phyloP scores from a whole-genome alignment of 1,140 invertebrate species.

The Microplitis mediator region DNA sequence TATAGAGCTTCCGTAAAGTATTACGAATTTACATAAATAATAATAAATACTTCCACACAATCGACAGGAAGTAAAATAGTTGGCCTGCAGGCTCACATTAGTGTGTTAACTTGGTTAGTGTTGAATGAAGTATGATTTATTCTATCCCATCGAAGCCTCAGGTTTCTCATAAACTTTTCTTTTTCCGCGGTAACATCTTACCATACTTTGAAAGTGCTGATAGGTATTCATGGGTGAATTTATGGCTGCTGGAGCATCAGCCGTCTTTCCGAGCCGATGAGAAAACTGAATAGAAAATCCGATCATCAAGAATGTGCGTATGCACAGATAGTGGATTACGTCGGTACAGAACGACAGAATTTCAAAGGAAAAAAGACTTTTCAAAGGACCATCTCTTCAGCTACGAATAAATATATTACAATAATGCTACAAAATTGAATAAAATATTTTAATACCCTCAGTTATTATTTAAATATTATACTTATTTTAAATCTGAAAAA shows the following conservation, averaged over 20 bases:
- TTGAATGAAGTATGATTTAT: conserved; percentile 72
- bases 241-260: conserved; percentile 88
- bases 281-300: conserved; percentile 75
- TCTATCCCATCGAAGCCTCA: conserved; percentile 3
- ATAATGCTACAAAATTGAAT: too few relatives aligned
- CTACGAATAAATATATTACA: too few relatives aligned
- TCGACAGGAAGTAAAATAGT: conserved; percentile 34
- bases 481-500: too few relatives aligned
- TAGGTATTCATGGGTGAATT: conserved; percentile 93
- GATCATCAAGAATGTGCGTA: conserved; percentile 91
- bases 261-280: conserved; percentile 78
- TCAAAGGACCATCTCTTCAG: too few relatives aligned
- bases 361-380: conserved; percentile 1
- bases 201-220: conserved; percentile 8
- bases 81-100: conserved; percentile 30
- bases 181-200: conserved; percentile 33
- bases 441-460: too few relatives aligned
- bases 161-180: conserved; percentile 1
- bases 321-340: conserved; percentile 94
- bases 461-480: too few relatives aligned
- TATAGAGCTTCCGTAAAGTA: too few relatives aligned
- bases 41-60: background rate
- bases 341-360: conserved; percentile 89
- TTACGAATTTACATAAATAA: background rate
- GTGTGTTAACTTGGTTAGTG: conserved; percentile 69